Base-by-base conservation (phyloP, 2,888 invertebrate species). In the Heliconius sara region DNA sequence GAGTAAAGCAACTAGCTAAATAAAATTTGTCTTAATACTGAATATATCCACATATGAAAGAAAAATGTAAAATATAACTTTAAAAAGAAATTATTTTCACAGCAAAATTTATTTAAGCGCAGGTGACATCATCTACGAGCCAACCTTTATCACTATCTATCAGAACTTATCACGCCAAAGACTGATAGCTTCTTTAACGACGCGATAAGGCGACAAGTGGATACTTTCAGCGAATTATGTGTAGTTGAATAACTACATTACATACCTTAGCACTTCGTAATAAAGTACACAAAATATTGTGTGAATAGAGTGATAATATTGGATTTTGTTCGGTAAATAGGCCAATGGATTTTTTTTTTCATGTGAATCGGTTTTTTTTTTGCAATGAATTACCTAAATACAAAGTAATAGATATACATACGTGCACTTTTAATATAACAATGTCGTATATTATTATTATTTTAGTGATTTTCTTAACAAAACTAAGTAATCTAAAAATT, bases 101-200 rank as follows among this genome's bases (percentile, higher is more conserved):
- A 63, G 16, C 6, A 75, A 66, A 66, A 30, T 47, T 74, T 34
- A 75, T 77, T 67, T 57, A 75, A 70, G 43, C 34, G 34, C 66
- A 75, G 71, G 71, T 81, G 81, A 81, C 78, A 81, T 81, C 85
- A 86, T 75, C 83, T 76, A 65, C 82, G 80, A 84, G 82, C 65
- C 73, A 25, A 72, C 63, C 52, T 30, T 79, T 83, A 84, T 84
- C 85, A 81, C 76, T 80, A 83, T 85, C 77, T 80, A 84, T 85
- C 84, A 83, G 60, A 72, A 77, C 77, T 77, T 85, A 85, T 85
- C 85, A 82, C 81, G 68, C 78, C 77, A 81, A 84, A 84, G 84
- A 84, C 83, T 84, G 85, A 85, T 85, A 85, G 83, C 79, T 80
- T 79, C 83, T 82, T 83, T 83, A 85, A 82, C 84, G 84, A 84